Evolutionary conservation across 2,888 invertebrate species (phyloP).

Genomic region (Tiliacea citrago): DNA sequence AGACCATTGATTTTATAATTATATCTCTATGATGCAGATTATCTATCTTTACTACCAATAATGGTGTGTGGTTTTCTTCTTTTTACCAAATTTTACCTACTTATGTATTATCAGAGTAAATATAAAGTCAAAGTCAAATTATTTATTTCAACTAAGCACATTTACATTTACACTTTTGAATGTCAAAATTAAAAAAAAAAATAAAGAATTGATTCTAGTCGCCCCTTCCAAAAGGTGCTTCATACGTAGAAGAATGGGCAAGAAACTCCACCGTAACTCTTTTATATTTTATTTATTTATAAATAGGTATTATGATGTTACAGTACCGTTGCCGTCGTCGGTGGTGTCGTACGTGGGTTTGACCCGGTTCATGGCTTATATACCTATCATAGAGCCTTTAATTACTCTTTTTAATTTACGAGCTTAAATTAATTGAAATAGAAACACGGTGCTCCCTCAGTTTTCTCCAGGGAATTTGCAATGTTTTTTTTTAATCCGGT

Average conservation of each 20-base stretch:
- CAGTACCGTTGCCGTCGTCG: neutral
- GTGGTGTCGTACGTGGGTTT: constrained; percentile 15
- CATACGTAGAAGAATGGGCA: no score
- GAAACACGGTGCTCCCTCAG: neutral
- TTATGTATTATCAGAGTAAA: no score
- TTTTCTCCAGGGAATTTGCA: neutral
- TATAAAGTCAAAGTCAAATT: no score
- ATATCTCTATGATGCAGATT: neutral
- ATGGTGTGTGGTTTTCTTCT: neutral
- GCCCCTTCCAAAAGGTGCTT: no score
- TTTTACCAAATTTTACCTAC: neutral
- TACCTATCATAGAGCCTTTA: neutral
- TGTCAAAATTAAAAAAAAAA: no score
- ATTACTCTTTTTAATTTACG: neutral
- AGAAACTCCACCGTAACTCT: no score
- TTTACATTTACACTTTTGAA: no score
- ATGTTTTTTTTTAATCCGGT: neutral
- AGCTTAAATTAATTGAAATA: neutral
- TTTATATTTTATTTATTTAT: no score
- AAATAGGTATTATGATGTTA: no score
- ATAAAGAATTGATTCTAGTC: no score
- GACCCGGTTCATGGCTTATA: neutral
- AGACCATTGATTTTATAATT: neutral
- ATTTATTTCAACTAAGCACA: no score
- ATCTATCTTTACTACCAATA: neutral